Evolutionary conservation across 2,113 vertebrate genomes (phyloP), one percentile per base, ranked within the genome.

Genomic region (Alectura lathami): DNA sequence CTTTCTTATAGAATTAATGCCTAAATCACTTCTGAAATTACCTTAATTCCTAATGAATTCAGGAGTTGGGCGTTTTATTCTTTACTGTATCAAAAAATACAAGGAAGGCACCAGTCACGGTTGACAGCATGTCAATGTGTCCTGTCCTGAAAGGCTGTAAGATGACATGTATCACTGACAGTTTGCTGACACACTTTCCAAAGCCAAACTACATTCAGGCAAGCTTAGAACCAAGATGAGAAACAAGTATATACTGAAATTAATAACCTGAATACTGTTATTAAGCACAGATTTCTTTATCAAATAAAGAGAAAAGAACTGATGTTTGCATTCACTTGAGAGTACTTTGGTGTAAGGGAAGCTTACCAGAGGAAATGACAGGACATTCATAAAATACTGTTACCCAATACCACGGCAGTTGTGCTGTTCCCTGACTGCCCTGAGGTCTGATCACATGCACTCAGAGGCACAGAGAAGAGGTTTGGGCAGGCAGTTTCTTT

Each of bases 401-500:
- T 18, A 54, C 36, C 13, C 8, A 9, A 17, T 7, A 30, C 27
- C 15, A 3, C 3, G 13, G 4, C 2, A 1, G 21, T 26, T 51
- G 34, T 70, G 16, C 45, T 74, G 24, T 14, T 80, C 48, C n/a
- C 47, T 30, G 23, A 20, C 29, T 30, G 21, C 76, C 51, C 66
- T 60, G 11, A 60, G 53, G 8, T 21, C 9, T 13, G 15, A 23
- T 15, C 50, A 21, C 14, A 15, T 32, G 15, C 5, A 3, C 4
- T 2, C 21, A 50, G 67, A 38, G 70, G 13, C 51, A 83, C 40
- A 14, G 14, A 40, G 23, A 79, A 11, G 20, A 70, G 6, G 0
- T 45, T 36, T 82, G 51, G 38, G 20, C 20, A 64, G 32, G 15
- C 29, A 75, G 6, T n/a, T 64, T 54, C 34, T 84, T 84, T 60